Evolutionary conservation across 2,888 invertebrate species (phyloP).

Genomic region (Myathropa florea): DNA sequence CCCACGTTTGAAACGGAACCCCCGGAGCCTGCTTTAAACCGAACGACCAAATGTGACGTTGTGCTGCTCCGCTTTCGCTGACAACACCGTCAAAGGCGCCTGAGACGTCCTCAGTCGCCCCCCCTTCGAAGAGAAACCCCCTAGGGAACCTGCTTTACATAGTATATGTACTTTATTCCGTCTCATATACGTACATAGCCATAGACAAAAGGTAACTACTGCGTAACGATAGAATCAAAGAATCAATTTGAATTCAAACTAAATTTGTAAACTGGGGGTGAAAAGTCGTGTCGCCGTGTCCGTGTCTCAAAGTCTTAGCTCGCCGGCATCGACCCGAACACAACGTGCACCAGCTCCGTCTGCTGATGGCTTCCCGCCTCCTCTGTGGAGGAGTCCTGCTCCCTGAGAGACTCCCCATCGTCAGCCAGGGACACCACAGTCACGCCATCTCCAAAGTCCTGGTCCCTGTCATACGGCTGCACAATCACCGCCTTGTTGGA

Average conservation of each 20-base stretch:
- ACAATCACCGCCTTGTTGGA: conserved; percentile 15
- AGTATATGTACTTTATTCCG: not conserved
- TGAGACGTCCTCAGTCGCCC: no score
- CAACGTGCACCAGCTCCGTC: conserved; percentile 11
- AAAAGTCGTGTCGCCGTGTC: not conserved
- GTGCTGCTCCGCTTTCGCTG: no score
- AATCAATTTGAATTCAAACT: not conserved
- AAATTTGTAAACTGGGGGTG: not conserved
- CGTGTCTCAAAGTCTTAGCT: conserved; percentile 11
- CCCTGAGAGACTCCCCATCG: conserved; percentile 18
- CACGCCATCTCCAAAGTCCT: conserved; percentile 29
- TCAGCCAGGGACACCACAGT: conserved; percentile 31
- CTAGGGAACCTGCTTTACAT: conserved; percentile 8
- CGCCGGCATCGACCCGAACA: conserved; percentile 23
- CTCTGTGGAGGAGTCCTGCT: not conserved
- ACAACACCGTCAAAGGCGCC: no score
- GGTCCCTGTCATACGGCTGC: not conserved
- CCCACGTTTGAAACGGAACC: no score
- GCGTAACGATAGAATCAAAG: not conserved
- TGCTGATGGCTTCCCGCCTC: not conserved
- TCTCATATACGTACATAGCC: conserved; percentile 1
- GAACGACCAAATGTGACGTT: no score
- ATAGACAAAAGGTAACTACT: not conserved
- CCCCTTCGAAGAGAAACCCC: no score
- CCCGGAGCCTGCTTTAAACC: no score